Conservation (phyloP, 2,888 invertebrate genomes). For the Zaprionus lineosus region DNA sequence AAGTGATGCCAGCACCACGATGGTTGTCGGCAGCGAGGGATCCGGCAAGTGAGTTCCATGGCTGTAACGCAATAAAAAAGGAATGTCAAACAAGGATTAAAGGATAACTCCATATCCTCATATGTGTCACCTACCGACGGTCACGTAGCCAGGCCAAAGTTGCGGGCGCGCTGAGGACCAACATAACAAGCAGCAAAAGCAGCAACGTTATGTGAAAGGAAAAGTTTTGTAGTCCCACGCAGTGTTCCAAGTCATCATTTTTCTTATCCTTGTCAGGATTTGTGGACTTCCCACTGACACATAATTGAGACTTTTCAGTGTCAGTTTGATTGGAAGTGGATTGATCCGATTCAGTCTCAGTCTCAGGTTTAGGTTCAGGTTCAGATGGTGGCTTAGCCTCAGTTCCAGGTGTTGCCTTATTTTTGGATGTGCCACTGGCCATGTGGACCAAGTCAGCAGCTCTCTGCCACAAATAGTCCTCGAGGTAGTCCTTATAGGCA, state of each 20-base stretch:
- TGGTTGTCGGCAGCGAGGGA: slow-evolving; percentile 85
- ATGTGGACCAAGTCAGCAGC: slow-evolving; percentile 71
- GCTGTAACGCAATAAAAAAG: slow-evolving; percentile 29
- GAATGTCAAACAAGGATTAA: background rate
- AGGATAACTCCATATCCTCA: background rate
- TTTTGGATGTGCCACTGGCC: background rate
- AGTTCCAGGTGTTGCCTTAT: background rate
- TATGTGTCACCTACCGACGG: slow-evolving; percentile 86
- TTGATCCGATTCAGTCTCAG: background rate
- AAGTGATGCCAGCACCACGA: slow-evolving; percentile 85
- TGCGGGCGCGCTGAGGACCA: slow-evolving; percentile 88
- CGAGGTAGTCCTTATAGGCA: slow-evolving; percentile 87
- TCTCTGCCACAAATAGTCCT: slow-evolving; percentile 84
- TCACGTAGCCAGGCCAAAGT: slow-evolving; percentile 91
- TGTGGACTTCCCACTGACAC: background rate
- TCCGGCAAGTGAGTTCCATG: slow-evolving; percentile 83
- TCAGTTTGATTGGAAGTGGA: background rate
- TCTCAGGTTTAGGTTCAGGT: background rate
- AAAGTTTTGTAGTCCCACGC: slow-evolving; percentile 82
- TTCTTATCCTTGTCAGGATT: background rate
- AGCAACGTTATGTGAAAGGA: slow-evolving; percentile 90
- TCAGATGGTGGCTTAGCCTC: background rate
- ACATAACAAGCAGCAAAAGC: slow-evolving; percentile 86
- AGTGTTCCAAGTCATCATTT: slow-evolving; percentile 19
- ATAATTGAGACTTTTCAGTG: background rate